Base-by-base conservation (phyloP, 2,888 invertebrate genomes). In the Lamellibrachia satsuma region DNA sequence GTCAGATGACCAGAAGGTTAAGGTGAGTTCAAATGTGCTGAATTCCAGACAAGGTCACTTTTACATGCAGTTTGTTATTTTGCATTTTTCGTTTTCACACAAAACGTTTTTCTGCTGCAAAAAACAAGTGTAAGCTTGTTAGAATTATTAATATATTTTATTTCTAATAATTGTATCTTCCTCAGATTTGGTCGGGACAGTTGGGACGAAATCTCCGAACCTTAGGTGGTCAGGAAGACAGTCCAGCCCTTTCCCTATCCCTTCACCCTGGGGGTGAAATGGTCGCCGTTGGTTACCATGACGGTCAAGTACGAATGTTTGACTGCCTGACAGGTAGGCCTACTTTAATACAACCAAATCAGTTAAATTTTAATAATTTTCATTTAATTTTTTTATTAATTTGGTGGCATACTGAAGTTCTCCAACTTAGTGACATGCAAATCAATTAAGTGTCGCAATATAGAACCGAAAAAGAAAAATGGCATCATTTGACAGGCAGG, bases 111-210 rank as follows among this genome's bases (percentile, higher is more conserved):
- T 75, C 15, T 4, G n/a, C 75, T 75, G n/a, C 15, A 75, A 22
- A 39, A 75, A 75, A 55, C 4, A 55, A 9, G 55, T 55, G 9
- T 55, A 55, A 55, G 55, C n/a, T 52, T 91, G 52, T 91, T 39
- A 52, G 6, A 91, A 22, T 52, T 11, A 39, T 27, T 11, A 91
- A 27, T 27, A 52, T 52, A 11, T 91, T 91, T 51, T 52, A 7
- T 91, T 91, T 75, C 22, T 75, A 75, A 75, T 22, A 22, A 22
- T 15, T 39, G 9, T 92, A 51, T 75, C 11, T 92, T 57, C 75
- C 27, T 90, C 27, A 96, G 96, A 95, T 96, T 22, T 96, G 96
- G 96, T 96, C 96, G 2, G 96, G 95, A 52, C 94, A 96, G 90
- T 95, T 96, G 90, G 96, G 96, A 52, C 91, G 91, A 52, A 95